phyloP scores from a whole-genome alignment of 2,113 vertebrate genomes.

The Ceuthmochares aereus region DNA sequence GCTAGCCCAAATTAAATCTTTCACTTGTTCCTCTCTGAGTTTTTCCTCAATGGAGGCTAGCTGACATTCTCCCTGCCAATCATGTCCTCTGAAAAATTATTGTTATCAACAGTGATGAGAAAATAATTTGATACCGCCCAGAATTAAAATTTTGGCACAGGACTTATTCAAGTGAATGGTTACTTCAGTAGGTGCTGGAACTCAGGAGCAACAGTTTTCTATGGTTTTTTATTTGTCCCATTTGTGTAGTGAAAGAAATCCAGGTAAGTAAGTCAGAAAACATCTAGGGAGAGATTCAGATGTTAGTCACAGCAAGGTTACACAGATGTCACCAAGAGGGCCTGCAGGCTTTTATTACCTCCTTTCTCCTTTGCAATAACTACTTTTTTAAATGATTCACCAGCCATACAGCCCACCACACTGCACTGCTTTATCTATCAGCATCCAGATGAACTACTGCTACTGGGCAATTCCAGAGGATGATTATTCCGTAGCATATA shows the following conservation, averaged over 20 bases:
- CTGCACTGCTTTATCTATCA: conserved; percentile 49
- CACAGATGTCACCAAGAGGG: neutral
- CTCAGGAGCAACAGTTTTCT: neutral
- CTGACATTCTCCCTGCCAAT: neutral
- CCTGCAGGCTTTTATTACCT: neutral
- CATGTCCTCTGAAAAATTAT: neutral
- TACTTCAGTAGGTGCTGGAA: neutral
- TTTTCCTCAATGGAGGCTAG: neutral
- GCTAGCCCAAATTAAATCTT: neutral
- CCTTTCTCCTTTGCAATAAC: neutral
- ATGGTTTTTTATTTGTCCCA: neutral
- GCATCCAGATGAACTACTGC: neutral
- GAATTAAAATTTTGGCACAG: neutral
- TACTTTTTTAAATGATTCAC: neutral
- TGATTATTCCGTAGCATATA: neutral
- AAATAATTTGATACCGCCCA: neutral
- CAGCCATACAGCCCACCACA: neutral
- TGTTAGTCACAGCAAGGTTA: neutral
- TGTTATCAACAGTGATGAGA: neutral
- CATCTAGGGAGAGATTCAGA: neutral
- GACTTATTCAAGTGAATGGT: neutral
- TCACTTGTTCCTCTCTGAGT: neutral
- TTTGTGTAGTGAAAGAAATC: neutral
- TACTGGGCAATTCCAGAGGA: neutral
- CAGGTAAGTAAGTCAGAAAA: neutral